These are phyloP conservation scores for Euleptes europaea DNA, from an alignment of 2,113 vertebrate species.

Conservation along the genomic window DNA sequence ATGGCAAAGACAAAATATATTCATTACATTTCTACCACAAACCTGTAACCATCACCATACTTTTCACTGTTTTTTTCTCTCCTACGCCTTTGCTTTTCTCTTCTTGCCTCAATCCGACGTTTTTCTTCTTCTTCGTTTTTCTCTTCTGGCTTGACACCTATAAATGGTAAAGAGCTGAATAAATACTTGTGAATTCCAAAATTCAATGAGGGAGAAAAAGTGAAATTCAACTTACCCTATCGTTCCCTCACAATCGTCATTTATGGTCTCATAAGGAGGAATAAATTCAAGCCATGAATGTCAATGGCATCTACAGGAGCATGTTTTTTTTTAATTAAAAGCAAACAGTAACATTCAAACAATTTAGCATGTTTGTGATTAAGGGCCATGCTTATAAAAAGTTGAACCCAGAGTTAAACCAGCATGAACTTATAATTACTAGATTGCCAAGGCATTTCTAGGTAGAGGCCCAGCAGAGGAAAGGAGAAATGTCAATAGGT, in stretches of 20 bases:
- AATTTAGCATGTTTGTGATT: neutral
- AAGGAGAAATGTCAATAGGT: neutral
- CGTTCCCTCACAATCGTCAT: neutral
- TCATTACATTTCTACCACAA: slow-evolving; percentile 47
- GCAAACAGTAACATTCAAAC: neutral
- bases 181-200: neutral
- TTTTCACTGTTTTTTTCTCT: slow-evolving; percentile 88
- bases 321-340: neutral
- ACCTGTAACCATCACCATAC: slow-evolving; percentile 87
- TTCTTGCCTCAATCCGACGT: slow-evolving; percentile 79
- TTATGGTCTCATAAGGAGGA: slow-evolving; percentile 16
- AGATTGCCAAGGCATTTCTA: slow-evolving; percentile 3
- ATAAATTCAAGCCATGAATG: neutral
- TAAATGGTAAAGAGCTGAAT: slow-evolving; percentile 29
- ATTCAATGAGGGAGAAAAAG: neutral
- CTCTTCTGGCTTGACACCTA: slow-evolving; percentile 74
- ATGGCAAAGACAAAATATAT: neutral
- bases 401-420: slow-evolving; percentile 16
- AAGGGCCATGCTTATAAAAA: neutral
- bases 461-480: neutral
- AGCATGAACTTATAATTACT: neutral
- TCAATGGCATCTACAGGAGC: neutral
- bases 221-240: neutral
- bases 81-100: slow-evolving; percentile 84
- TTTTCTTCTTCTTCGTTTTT: slow-evolving; percentile 84